Evolutionary conservation across 2,113 vertebrate species (phyloP).

Genomic region (Aphyosemion australe): DNA sequence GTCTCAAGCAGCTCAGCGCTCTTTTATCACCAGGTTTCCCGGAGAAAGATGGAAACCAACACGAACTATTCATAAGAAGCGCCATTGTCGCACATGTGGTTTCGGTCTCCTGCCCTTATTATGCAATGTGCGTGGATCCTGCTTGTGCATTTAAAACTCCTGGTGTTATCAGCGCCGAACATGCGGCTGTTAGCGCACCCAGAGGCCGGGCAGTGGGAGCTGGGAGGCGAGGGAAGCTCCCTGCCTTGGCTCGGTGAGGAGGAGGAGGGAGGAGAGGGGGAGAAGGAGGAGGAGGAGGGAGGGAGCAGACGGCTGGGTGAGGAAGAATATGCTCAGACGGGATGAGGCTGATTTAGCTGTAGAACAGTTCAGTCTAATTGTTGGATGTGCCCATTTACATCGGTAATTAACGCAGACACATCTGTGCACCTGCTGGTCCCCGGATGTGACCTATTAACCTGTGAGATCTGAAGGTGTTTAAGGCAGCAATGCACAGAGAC

Average conservation of each 20-base stretch:
- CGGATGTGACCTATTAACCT: conserved; percentile 51
- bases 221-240: conserved; percentile 44
- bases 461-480: conserved; percentile 9
- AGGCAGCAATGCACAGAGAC: conserved; percentile 32
- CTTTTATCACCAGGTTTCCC: conserved; percentile 72
- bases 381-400: conserved; percentile 46
- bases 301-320: conserved; percentile 15
- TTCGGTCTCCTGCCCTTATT: conserved; percentile 55
- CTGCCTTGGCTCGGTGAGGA: conserved; percentile 41
- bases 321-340: conserved; percentile 13
- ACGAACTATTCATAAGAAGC: conserved; percentile 73
- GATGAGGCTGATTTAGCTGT: conserved; percentile 48
- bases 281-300: neutral
- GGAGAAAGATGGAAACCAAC: conserved; percentile 59
- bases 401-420: conserved; percentile 66
- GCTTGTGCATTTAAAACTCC: conserved; percentile 52
- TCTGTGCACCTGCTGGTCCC: conserved; percentile 59
- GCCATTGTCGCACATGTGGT: conserved; percentile 58
- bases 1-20: conserved; percentile 67
- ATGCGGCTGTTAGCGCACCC: conserved; percentile 65
- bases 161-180: conserved; percentile 74
- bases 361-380: conserved; percentile 64
- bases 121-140: conserved; percentile 49
- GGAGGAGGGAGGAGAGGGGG: conserved; percentile 10
- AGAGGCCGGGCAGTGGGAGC: conserved; percentile 51